Base-by-base conservation (phyloP, 2,113 vertebrate genomes). In the Genyomyrus donnyi region DNA sequence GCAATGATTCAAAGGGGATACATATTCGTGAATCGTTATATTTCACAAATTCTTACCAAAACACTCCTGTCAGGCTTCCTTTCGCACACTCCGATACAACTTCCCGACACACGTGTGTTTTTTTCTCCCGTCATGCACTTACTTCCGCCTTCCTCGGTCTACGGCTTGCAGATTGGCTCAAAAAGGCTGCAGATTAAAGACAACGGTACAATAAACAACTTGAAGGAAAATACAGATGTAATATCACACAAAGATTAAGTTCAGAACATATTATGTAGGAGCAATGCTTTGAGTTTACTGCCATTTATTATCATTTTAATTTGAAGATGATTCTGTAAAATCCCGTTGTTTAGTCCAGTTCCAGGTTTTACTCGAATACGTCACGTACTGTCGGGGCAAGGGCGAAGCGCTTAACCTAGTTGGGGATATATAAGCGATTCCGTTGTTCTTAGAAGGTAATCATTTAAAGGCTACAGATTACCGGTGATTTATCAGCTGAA, bases 111-210 rank as follows among this genome's bases (percentile, higher is more conserved):
- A 95, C 93, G 95, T 95, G 95, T 58, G 19, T 88, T 86, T 50
- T 94, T 39, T 88, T 93, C 94, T 91, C 95, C 95, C 94, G 91
- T 89, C 88, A 94, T 95, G 93, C 94, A 93, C 31, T 88, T 4
- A 56, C 90, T 89, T 49, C 80, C 5, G 2, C 56, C 48, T 5
- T 74, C 45, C 35, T 27, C 2, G 10, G 1, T 0, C 1, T 93
- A 95, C 10, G 93, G 94, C 15, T 46, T 77, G 87, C 85, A 83
- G 1, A 66, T 5, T 87, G 91, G 92, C 94, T 9, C 0, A 6
- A 62, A 88, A 13, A 27, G 31, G 21, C 48, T 19, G 39, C 21
- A 77, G 13, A 77, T 17, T 31, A 77, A 77, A 77, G 5, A 11
- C n/a, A 80, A 50, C 42, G 5, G 49, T 6, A 31, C 27, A 27